Conservation (phyloP, 2,888 invertebrate species). For the Chrysolina oricalcia region DNA sequence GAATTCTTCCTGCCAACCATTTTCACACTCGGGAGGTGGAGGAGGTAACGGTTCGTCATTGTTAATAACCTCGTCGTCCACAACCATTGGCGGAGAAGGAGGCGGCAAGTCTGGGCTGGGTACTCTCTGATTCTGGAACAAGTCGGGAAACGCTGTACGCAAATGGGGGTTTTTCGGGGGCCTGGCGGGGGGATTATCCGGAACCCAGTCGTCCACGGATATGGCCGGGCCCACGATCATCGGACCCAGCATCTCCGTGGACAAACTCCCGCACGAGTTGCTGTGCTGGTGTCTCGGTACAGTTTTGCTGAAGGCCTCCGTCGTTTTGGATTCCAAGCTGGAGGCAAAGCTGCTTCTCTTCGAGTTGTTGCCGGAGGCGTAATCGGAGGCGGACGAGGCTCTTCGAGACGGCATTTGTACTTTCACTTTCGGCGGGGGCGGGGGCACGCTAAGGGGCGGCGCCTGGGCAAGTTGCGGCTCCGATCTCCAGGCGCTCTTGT, state of each 20-base stretch:
- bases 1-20: constrained; percentile 65
- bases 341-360: constrained; percentile 70
- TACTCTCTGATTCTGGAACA: constrained; percentile 73
- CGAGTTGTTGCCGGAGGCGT: constrained; percentile 74
- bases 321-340: constrained; percentile 64
- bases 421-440: constrained; percentile 71
- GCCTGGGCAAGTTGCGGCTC: constrained; percentile 74
- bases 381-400: constrained; percentile 81
- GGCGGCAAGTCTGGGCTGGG: constrained; percentile 77
- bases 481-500: constrained; percentile 73
- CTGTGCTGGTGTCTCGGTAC: constrained; percentile 74
- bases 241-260: constrained; percentile 76
- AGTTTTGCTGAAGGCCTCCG: constrained; percentile 60
- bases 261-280: constrained; percentile 76
- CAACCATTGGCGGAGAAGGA: constrained; percentile 77
- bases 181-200: constrained; percentile 83
- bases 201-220: constrained; percentile 80
- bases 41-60: constrained; percentile 80
- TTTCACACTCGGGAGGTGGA: constrained; percentile 75
- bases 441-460: constrained; percentile 60
- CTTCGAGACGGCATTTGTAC: constrained; percentile 73
- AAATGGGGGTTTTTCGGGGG: constrained; percentile 86
- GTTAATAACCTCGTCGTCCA: constrained; percentile 76
- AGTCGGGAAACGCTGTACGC: constrained; percentile 71
- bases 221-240: constrained; percentile 78